Evolutionary conservation across 1,140 invertebrate species (phyloP).

Genomic region (Micrasema longulum): DNA sequence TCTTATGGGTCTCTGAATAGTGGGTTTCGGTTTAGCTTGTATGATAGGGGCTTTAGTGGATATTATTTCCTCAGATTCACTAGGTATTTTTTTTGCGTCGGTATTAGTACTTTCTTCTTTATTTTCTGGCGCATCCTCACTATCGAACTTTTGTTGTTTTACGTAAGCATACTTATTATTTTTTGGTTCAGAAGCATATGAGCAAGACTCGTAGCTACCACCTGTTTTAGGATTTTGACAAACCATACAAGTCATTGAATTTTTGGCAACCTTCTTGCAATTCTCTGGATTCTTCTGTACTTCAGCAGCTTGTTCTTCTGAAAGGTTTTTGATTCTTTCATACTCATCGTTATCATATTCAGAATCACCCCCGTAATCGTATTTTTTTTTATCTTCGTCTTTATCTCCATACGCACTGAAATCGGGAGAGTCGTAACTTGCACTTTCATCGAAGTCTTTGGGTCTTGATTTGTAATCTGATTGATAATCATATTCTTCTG

Average conservation of each 20-base stretch:
- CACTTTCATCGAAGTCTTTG: conserved; percentile 66
- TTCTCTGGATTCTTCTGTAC: conserved; percentile 70
- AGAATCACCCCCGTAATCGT: conserved; percentile 64
- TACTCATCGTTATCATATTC: conserved; percentile 67
- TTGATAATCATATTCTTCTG: conserved; percentile 61
- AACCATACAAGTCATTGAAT: conserved; percentile 74
- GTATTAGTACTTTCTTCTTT: conserved; percentile 60
- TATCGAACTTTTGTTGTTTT: conserved; percentile 71
- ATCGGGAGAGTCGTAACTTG: conserved; percentile 60
- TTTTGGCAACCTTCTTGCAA: conserved; percentile 73
- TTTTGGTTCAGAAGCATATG: conserved; percentile 75
- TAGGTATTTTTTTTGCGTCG: conserved; percentile 52
- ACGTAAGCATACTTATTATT: conserved; percentile 78
- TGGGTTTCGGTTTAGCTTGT: too few relatives aligned
- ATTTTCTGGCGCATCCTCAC: conserved; percentile 68
- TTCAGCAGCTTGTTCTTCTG: conserved; percentile 69
- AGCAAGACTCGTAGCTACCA: conserved; percentile 78
- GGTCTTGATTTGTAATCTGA: conserved; percentile 64
- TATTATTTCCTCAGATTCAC: conserved; percentile 29
- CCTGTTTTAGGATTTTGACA: conserved; percentile 77
- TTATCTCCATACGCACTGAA: conserved; percentile 56
- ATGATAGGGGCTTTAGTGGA: conserved; percentile 38
- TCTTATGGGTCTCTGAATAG: conserved; percentile 42
- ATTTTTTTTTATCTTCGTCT: conserved; percentile 61
- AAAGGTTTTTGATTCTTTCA: conserved; percentile 67